Base-by-base conservation (phyloP, 2,888 invertebrate genomes). In the Pachymerium ferrugineum region DNA sequence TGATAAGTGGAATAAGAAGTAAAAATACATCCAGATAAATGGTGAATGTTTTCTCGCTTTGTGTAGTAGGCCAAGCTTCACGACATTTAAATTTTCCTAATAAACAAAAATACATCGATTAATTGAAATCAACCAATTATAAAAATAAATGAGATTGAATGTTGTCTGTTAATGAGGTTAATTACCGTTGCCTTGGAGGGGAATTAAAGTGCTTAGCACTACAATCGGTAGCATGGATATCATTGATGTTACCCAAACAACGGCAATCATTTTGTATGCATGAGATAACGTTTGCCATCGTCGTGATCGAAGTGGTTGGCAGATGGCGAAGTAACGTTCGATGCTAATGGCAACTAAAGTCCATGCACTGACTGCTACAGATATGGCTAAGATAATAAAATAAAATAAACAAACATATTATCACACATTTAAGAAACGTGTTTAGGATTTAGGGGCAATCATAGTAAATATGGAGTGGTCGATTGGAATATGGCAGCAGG, bases 261-360 rank as follows among this genome's bases (percentile, higher is more conserved):
- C 84, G 0, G 86, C 86, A 70, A 91, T 90, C 87, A 90, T 90
- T 82, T 89, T 90, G 84, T 91, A 90, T 0, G 92, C 91, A 82
- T 93, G 92, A 78, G 89, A 89, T 77, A 88, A 87, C 0, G 92
- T 92, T 83, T 93, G 92, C 92, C 92, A 93, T 76, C 89, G 86
- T 70, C 92, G 85, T 0, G 92, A 92, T 79, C 90, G 88, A 69
- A 93, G 83, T 0, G 93, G 93, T n/a, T 89, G 87, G 80, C 93
- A 93, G 80, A 93, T 93, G 38, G 93, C 93, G 81, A 90, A 92
- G 83, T 92, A 93, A 5, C 93, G 84, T 82, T 93, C 93, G 79
- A 93, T 82, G 0, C 92, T 92, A 78, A 93, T 92, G 0, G 91
- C 90, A 0, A 92, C 92, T 73, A 93, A 82, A 0, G 93, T 93